Base-by-base conservation (phyloP, 2,113 vertebrate genomes). In the Chrysemys picta region DNA sequence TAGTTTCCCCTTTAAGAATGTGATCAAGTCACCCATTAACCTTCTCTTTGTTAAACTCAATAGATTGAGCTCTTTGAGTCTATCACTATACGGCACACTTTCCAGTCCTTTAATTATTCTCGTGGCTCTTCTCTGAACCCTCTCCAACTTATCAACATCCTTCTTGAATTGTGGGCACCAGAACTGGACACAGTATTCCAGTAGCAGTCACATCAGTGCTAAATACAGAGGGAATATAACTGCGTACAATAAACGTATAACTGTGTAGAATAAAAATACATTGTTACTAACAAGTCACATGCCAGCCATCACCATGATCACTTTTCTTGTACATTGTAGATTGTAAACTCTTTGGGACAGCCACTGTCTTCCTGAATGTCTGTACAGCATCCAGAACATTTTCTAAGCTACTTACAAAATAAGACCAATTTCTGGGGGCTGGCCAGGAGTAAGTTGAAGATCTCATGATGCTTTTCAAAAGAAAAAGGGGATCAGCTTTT, bases 281-380 rank as follows among this genome's bases (percentile, higher is more conserved):
- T 69, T n/a, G 16, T n/a, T 38, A 69, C 65, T 35, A 69, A 69
- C 35, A n/a, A 69, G 16, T 69, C 35, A 69, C 35, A 52, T 76
- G 75, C 25, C 88, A 92, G 82, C 83, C 85, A 81, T 49, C 42
- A 78, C 6, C 65, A 93, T 92, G 96, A 95, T 94, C 92, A 94
- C 96, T 91, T 96, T 80, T 82, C 96, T 90, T 94, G 89, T 65
- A 87, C 93, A 69, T 89, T 88, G 47, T 92, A 89, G 92, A 80
- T 84, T 94, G 8, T 65, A 31, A 0, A 1, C 50, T 92, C 82
- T 80, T 45, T 45, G 42, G 19, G 88, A 92, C 88, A 88, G n/a
- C 24, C 22, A 52, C 81, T 56, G 53, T 56, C 89, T 93, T 95
- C 93, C 85, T 76, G 65, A 38, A 81, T 72, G 50, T 54, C 49